Conservation (phyloP, 2,888 invertebrate species). For the Formica aserva region DNA sequence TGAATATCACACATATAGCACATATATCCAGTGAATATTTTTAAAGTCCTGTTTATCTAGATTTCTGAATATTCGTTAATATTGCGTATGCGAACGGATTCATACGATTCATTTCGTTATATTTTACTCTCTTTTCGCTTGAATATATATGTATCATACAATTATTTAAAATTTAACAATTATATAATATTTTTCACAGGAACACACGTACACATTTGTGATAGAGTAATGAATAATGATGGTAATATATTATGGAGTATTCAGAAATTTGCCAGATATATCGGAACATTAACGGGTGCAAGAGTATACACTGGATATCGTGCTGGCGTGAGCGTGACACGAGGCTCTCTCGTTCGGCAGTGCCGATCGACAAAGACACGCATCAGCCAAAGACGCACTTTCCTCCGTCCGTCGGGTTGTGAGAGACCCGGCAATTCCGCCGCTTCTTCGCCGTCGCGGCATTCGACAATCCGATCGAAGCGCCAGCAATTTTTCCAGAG, state of each 20-base stretch:
- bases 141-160: background rate
- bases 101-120: background rate
- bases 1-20: conserved; percentile 12
- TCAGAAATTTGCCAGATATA: background rate
- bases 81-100: background rate
- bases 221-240: background rate
- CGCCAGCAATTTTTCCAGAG: conserved; percentile 48
- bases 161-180: background rate
- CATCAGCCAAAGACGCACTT: background rate
- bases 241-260: background rate
- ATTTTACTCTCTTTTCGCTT: background rate
- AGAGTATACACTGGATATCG: background rate
- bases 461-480: conserved; percentile 51
- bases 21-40: background rate
- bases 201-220: background rate
- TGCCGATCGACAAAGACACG: conserved; percentile 19
- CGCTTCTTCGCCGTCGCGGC: conserved; percentile 43
- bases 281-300: background rate
- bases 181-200: background rate
- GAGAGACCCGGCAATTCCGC: conserved; percentile 54
- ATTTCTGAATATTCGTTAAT: background rate
- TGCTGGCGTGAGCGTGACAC: background rate
- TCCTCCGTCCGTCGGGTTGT: conserved; percentile 45
- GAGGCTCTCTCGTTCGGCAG: background rate
- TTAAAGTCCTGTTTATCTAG: background rate